Evolutionary conservation across 2,113 vertebrate genomes (phyloP), one percentile per base, ranked within the genome.

Genomic region (Neogale vison): DNA sequence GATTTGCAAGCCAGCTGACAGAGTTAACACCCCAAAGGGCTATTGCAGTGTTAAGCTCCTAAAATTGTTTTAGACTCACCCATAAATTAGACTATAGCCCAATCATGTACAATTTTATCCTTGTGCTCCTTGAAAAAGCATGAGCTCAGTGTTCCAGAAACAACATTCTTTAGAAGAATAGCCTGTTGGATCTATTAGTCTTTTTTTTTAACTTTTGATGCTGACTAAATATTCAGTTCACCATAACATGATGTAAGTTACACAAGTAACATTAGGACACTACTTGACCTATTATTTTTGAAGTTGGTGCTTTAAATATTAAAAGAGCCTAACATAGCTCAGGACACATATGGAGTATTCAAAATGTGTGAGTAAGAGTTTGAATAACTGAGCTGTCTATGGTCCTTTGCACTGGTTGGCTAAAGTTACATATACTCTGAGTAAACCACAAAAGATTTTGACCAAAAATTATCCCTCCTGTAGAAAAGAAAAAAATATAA

Each of bases 21-120:
- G 82, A 95, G 87, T 88, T 97, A 90, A 94, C 93, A 72, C 97
- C 61, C 92, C 80, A 97, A 98, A 98, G 82, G 95, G 84, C 81
- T 90, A 93, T n/a, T 91, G 36, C 88, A 96, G 93, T 96, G 90
- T 97, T 96, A 98, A 97, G 72, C 88, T 98, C 83, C 82, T 98
- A 98, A 98, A 98, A 99, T 97, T 98, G 74, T 88, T 97, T 98
- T 97, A 97, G 89, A 71, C 98, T 98, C 93, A 88, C 45, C 74
- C 77, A 91, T 98, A 96, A 96, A 97, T 98, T 96, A 97, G 52
- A 79, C 42, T 31, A 36, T 74, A 95, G 84, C 23, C 91, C 52
- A 92, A 97, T 98, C 93, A 96, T 72, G 50, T 42, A 72, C n/a
- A 85, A 93, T 98, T 90, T 95, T 96, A 87, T 69, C 18, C 74